Evolutionary conservation across 2,888 invertebrate genomes (phyloP), one percentile per base, ranked within the genome.

Genomic region (Stomorhina lunata): DNA sequence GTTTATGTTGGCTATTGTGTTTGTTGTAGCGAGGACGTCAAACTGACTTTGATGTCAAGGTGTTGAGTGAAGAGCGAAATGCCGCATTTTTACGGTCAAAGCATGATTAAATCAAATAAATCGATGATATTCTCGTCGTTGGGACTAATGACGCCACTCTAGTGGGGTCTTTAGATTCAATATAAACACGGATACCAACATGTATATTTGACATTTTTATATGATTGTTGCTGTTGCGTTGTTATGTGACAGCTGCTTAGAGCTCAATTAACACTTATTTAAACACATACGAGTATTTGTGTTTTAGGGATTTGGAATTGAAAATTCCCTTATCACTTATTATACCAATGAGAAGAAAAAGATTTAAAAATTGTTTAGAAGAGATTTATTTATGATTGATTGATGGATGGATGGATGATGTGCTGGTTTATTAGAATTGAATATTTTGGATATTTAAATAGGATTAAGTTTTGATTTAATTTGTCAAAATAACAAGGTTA

Each of bases 91-190:
- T 65, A 48, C 27, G 32, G 17, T 29, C 53, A 45, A 53, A 22
- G 20, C 53, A 45, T 63, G 63, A 78, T 50, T 43, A 63, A 78
- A 71, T 63, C 65, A 45, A 65, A 66, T 69, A 17, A 77, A 50
- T 59, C 20, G 45, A 68, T 32, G 40, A 6, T 34, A n/a, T 53
- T 22, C 27, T 37, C 37, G 12, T 0, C 40, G 22, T 50, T 22
- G 12, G 4, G 27, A 27, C 48, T 53, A 17, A 65, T 65, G 65
- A 75, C 73, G 63, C 63, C 73, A 75, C 32, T 53, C n/a, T 10
- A 10, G 12, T 32, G 43, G 22, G 55, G 32, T 53, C 22, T 20
- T 32, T 40, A 50, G n/a, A n/a, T n/a, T n/a, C n/a, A n/a, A n/a
- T n/a, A n/a, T n/a, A n/a, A n/a, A n/a, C n/a, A n/a, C n/a, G n/a